phyloP scores from a whole-genome alignment of 2,113 vertebrate genomes.

The Mus musculus region DNA sequence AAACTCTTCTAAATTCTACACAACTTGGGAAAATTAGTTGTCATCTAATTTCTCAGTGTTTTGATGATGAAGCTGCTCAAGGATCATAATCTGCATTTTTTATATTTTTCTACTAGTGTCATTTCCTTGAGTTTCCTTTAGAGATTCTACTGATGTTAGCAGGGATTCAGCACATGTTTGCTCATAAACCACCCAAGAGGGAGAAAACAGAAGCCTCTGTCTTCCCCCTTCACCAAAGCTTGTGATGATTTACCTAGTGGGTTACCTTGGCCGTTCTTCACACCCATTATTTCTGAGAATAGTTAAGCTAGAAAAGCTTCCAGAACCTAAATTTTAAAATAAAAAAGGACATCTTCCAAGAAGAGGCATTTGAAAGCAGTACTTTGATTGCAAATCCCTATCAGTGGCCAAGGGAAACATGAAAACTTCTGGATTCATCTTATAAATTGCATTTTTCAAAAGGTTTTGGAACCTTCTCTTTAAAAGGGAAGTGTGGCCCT shows the following conservation, averaged over 20 bases:
- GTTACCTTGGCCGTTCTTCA: background rate
- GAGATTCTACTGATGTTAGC: background rate
- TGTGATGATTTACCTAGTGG: background rate
- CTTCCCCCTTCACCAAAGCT: background rate
- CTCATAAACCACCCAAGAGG: background rate
- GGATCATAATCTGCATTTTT: background rate
- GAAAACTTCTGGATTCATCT: background rate
- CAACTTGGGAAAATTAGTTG: background rate
- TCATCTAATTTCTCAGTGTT: background rate
- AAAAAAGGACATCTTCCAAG: constrained; percentile 54
- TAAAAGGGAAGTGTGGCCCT: background rate
- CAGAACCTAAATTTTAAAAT: constrained; percentile 4
- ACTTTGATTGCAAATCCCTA: constrained; percentile 20
- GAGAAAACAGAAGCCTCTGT: background rate
- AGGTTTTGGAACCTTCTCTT: background rate
- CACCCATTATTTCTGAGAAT: constrained; percentile 39
- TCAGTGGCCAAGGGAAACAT: background rate
- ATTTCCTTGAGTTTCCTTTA: background rate
- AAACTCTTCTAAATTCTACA: background rate
- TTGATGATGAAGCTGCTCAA: background rate
- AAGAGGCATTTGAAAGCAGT: constrained; percentile 18
- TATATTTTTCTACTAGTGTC: background rate
- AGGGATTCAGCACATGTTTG: background rate
- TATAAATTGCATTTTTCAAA: constrained; percentile 41
- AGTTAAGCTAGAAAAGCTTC: constrained; percentile 34